Evolutionary conservation across 2,113 vertebrate genomes (phyloP).

Genomic region (Festucalex cinctus): DNA sequence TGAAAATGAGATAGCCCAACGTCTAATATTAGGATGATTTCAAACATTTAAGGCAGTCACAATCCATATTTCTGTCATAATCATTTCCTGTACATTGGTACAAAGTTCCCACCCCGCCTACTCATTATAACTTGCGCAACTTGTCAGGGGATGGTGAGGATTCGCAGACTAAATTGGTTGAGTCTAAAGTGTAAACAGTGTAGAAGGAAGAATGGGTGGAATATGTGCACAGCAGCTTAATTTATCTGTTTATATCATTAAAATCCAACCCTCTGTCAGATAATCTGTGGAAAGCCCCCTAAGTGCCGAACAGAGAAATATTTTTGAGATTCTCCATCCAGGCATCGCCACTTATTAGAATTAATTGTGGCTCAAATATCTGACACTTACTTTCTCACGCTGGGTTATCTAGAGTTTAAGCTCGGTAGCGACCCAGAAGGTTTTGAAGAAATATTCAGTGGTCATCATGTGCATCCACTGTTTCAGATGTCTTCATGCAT

Average conservation of each 20-base stretch:
- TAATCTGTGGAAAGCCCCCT: constrained; percentile 38
- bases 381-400: constrained; percentile 29
- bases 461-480: neutral
- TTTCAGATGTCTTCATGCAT: constrained; percentile 1
- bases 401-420: constrained; percentile 19
- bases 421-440: constrained; percentile 18
- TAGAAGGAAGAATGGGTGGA: constrained; percentile 20
- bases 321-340: constrained; percentile 38
- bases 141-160: constrained; percentile 13
- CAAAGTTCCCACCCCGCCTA: constrained; percentile 12
- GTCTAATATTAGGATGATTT: constrained; percentile 67
- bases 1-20: constrained; percentile 68
- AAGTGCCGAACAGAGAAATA: constrained; percentile 26
- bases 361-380: constrained; percentile 47
- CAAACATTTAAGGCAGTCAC: constrained; percentile 53
- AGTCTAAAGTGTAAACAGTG: constrained; percentile 42
- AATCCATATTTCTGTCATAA: constrained; percentile 41
- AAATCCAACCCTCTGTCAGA: constrained; percentile 39
- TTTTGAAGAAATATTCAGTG: constrained; percentile 6
- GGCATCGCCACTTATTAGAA: constrained; percentile 42
- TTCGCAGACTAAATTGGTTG: constrained; percentile 24
- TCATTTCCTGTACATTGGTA: constrained; percentile 22
- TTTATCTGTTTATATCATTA: constrained; percentile 55
- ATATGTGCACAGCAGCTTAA: constrained; percentile 39
- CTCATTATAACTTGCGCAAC: constrained; percentile 33